Evolutionary conservation across 2,888 invertebrate genomes (phyloP).

Genomic region (Ashinkailepas kermadecensis): DNA sequence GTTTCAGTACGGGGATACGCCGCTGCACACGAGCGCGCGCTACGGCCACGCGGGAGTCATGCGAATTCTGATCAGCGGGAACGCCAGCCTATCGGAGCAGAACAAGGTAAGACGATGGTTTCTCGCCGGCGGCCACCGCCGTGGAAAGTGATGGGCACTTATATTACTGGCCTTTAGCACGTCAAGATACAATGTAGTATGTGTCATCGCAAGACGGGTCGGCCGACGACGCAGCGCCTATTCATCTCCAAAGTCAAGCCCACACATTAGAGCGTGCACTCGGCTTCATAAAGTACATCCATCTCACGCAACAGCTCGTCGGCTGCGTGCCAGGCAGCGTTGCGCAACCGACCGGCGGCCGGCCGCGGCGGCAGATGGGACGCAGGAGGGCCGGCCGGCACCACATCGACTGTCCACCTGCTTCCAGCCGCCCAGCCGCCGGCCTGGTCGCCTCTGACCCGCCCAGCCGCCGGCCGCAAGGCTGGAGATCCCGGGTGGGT

Average conservation of each 20-base stretch:
- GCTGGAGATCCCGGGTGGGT: too few species aligned
- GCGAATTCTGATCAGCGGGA: constrained; percentile 83
- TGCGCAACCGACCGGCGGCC: background rate
- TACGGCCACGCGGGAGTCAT: constrained; percentile 96
- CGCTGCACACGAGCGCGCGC: constrained; percentile 86
- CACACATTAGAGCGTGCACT: background rate
- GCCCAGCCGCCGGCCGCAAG: background rate
- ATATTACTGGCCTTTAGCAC: background rate
- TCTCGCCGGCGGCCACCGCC: background rate
- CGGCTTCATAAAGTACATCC: background rate
- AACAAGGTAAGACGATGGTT: constrained; percentile 57
- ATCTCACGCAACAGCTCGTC: background rate
- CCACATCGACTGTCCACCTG: background rate
- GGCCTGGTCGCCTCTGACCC: background rate
- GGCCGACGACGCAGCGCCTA: background rate
- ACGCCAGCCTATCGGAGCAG: constrained; percentile 74
- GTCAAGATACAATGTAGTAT: background rate
- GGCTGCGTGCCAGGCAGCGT: background rate
- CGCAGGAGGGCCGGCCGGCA: background rate
- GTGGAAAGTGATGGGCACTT: background rate
- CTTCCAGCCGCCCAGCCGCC: background rate
- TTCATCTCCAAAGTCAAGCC: background rate
- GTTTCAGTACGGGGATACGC: constrained; percentile 81
- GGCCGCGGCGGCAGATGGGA: too few species aligned
- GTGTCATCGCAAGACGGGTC: background rate